Percentiles rank a stretch among this genome's conserved stretches.
phyloP scores from a whole-genome alignment of 1,140 invertebrate genomes.

The Probaryconus sp. region DNA sequence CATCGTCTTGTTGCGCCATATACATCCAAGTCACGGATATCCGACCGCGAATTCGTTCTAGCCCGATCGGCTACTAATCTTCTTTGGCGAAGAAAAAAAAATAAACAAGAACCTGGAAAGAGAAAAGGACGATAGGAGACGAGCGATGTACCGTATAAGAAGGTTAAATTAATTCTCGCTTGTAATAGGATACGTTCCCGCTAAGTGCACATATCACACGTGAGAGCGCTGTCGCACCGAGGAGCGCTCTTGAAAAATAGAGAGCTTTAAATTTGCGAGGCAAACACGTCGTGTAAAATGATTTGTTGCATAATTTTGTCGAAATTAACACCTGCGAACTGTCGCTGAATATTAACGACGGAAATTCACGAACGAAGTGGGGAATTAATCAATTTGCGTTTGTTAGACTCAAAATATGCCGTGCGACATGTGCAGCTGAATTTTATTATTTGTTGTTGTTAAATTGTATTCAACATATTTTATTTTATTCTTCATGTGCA shows the following conservation, averaged over 20 bases:
- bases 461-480: too few species aligned
- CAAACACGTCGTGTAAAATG: slow-evolving; percentile 17
- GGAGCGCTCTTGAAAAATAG: slow-evolving; percentile 23
- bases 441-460: too few species aligned
- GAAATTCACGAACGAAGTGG: neutral
- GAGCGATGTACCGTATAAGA: slow-evolving; percentile 15
- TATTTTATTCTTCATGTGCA: too few species aligned
- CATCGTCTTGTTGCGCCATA: slow-evolving; percentile 39
- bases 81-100: slow-evolving; percentile 48
- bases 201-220: slow-evolving; percentile 39
- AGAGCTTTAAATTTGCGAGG: slow-evolving; percentile 19
- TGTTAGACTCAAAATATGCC: slow-evolving; percentile 16
- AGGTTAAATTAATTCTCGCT: slow-evolving; percentile 47
- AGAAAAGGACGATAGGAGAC: slow-evolving; percentile 5
- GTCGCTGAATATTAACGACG: slow-evolving; percentile 25
- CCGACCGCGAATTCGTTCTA: slow-evolving; percentile 60
- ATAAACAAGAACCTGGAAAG: slow-evolving; percentile 2
- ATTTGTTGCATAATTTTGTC: slow-evolving; percentile 40
- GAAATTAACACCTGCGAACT: slow-evolving; percentile 21
- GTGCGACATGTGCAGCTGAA: slow-evolving; percentile 7
- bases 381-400: slow-evolving; percentile 34
- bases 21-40: slow-evolving; percentile 56
- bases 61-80: slow-evolving; percentile 54
- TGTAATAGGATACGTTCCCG: slow-evolving; percentile 47
- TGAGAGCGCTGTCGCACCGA: slow-evolving; percentile 9